These are phyloP conservation scores for Scaptodrosophila lebanonensis DNA, from an alignment of 1,140 invertebrate species.

Conservation along the genomic window DNA sequence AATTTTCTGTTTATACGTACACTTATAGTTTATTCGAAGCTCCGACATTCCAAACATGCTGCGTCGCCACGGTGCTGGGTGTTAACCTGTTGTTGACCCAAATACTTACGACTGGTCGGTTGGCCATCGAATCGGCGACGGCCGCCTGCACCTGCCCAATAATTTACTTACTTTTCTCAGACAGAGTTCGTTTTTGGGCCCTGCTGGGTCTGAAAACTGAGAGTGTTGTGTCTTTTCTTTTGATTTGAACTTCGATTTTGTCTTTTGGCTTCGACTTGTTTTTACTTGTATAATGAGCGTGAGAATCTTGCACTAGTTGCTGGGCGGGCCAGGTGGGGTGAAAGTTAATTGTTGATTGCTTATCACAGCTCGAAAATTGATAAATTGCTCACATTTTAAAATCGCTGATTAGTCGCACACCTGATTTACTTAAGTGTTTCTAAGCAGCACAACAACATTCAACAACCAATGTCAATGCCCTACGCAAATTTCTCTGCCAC, in stretches of 20 bases:
- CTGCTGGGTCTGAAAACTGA: conserved; percentile 40
- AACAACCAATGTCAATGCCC: conserved; percentile 64
- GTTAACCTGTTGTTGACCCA: conserved; percentile 60
- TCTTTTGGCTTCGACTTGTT: conserved; percentile 10
- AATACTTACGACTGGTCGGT: conserved; percentile 37
- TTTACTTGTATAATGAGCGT: conserved; percentile 51
- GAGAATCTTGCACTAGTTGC: conserved; percentile 42
- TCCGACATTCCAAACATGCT: too few species aligned
- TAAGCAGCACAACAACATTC: too few species aligned
- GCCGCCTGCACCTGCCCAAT: conserved; percentile 36
- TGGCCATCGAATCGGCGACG: neutral
- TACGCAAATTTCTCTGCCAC: conserved; percentile 63
- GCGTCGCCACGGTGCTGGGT: conserved; percentile 44
- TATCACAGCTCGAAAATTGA: conserved; percentile 33
- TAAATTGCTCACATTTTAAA: conserved; percentile 36
- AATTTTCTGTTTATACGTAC: conserved; percentile 16
- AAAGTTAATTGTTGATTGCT: conserved; percentile 36
- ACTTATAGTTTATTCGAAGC: too few species aligned
- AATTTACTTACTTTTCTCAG: conserved; percentile 3
- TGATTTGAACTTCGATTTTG: conserved; percentile 15
- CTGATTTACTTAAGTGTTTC: too few species aligned
- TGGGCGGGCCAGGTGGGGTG: conserved; percentile 41
- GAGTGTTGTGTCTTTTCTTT: conserved; percentile 58
- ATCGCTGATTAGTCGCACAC: too few species aligned
- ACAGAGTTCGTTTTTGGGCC: conserved; percentile 2